Percentiles rank a stretch among this genome's conserved stretches.
These are phyloP conservation scores for Antheraea assamensis DNA, from an alignment of 2,888 invertebrate genomes.

Conservation along the genomic window DNA sequence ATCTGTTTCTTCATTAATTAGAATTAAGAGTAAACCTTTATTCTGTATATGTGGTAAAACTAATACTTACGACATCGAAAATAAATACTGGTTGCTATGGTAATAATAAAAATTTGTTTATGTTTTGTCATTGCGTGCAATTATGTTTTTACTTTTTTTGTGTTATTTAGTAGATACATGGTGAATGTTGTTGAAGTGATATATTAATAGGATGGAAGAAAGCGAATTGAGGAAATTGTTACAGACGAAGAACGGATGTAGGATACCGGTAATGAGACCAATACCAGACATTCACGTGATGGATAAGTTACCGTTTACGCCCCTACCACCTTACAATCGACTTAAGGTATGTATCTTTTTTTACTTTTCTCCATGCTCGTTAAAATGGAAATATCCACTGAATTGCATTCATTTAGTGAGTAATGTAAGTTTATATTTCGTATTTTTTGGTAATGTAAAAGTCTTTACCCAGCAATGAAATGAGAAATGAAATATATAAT, in stretches of 20 bases:
- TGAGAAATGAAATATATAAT: background rate
- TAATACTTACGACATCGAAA: background rate
- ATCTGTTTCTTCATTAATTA: background rate
- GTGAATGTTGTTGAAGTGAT: constrained; percentile 23
- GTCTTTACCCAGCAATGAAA: background rate
- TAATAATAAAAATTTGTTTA: constrained; percentile 13
- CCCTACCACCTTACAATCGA: constrained; percentile 69
- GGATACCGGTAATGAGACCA: constrained; percentile 65
- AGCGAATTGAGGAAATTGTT: constrained; percentile 69
- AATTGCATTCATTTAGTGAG: background rate
- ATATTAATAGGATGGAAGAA: constrained; percentile 59
- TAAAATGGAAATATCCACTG: background rate
- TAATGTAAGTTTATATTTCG: background rate
- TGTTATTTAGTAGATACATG: background rate
- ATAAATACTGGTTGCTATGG: constrained; percentile 28
- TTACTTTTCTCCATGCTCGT: background rate
- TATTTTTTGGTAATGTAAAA: background rate
- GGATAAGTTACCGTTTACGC: constrained; percentile 67
- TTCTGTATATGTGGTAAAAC: background rate
- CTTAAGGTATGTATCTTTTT: constrained; percentile 55
- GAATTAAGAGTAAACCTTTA: background rate
- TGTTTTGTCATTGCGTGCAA: constrained; percentile 20
- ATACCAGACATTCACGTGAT: constrained; percentile 66
- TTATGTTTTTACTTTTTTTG: constrained; percentile 1
- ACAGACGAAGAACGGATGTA: constrained; percentile 72